A percentile compares a stretch with the other conserved stretches of the same genome.
Conservation (phyloP, 2,113 vertebrate genomes). For the Zeus faber region DNA sequence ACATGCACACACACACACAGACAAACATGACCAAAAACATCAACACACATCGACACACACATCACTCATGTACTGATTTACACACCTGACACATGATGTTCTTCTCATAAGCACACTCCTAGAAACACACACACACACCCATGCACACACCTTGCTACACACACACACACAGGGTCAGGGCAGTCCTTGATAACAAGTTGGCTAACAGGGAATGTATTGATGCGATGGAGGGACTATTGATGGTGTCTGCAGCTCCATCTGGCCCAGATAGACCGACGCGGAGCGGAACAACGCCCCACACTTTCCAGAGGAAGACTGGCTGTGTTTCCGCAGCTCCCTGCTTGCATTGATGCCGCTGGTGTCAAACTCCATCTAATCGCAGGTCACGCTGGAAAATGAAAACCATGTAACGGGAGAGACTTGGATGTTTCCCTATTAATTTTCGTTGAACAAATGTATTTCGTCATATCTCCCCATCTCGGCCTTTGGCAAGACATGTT, state of each 20-base stretch:
- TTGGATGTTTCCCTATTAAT: too few relatives aligned
- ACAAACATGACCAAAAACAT: background rate
- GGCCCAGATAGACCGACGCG: constrained; percentile 14
- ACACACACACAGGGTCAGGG: background rate
- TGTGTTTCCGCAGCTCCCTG: background rate
- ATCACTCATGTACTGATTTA: too few relatives aligned
- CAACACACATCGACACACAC: background rate
- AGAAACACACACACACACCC: constrained; percentile 2
- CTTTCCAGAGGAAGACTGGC: background rate
- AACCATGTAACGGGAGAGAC: too few relatives aligned
- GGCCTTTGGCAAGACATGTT: too few relatives aligned
- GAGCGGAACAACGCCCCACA: background rate
- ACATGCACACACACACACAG: background rate
- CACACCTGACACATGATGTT: background rate
- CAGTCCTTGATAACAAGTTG: constrained; percentile 33
- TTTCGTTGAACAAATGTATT: too few relatives aligned
- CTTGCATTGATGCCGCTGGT: too few relatives aligned
- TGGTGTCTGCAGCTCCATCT: constrained; percentile 17
- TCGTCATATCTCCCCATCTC: too few relatives aligned
- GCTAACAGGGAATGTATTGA: constrained; percentile 26
- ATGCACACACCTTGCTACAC: background rate
- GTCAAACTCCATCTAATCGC: too few relatives aligned
- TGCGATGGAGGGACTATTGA: constrained; percentile 29
- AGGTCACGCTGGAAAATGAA: too few relatives aligned
- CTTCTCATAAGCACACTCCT: background rate